A percentile compares a stretch with the other conserved stretches of the same genome.
Evolutionary conservation across 2,888 invertebrate species (phyloP).

Genomic region (Synergus gifuensis): DNA sequence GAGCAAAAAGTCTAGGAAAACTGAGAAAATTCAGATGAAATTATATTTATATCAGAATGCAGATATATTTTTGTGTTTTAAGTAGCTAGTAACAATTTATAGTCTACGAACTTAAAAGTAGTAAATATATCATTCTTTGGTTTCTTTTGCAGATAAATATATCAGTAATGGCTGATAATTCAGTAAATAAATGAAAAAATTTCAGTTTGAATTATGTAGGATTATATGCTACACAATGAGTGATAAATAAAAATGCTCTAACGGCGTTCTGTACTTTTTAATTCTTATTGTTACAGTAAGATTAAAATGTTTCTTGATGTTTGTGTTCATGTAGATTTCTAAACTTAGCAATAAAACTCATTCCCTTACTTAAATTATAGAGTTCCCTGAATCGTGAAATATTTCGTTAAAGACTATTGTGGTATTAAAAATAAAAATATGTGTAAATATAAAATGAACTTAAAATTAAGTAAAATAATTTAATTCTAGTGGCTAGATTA

Average conservation of each 20-base stretch:
- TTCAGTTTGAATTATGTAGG: no score
- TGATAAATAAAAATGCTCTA: not conserved
- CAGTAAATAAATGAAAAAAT: no score
- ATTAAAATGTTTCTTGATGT: not conserved
- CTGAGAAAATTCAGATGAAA: not conserved
- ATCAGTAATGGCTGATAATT: not conserved
- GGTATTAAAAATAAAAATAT: not conserved
- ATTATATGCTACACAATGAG: no score
- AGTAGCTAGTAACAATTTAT: slow-evolving; percentile 1
- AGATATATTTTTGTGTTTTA: slow-evolving; percentile 8
- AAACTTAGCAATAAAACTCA: not conserved
- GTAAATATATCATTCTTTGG: not conserved
- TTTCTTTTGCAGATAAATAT: not conserved
- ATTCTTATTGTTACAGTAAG: not conserved
- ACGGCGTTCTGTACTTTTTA: not conserved
- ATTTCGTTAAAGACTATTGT: not conserved
- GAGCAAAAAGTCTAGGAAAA: not conserved
- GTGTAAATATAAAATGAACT: not conserved
- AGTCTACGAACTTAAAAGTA: not conserved
- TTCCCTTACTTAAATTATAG: not conserved
- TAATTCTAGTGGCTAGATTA: not conserved
- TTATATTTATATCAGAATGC: not conserved
- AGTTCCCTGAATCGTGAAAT: not conserved
- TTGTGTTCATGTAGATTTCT: not conserved
- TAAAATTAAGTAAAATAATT: not conserved